Conservation (phyloP, 2,113 vertebrate species). For the Caracal caracal region DNA sequence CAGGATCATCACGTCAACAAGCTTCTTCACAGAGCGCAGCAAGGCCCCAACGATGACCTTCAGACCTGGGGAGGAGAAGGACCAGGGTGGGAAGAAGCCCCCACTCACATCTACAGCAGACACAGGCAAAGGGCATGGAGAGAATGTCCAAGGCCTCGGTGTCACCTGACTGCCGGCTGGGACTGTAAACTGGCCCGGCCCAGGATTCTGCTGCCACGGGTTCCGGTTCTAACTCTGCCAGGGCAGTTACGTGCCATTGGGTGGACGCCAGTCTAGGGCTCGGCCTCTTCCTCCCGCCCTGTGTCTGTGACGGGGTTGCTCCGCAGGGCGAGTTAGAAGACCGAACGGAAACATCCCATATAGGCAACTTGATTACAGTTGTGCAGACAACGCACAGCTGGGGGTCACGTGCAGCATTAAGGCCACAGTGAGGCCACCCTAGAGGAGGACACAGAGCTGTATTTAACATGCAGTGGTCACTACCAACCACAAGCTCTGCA, state of each 20-base stretch:
- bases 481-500: background rate
- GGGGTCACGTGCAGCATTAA: background rate
- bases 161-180: background rate
- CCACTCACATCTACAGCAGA: background rate
- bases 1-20: conserved; percentile 75
- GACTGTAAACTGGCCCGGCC: background rate
- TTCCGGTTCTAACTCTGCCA: background rate
- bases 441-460: background rate
- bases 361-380: background rate
- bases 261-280: background rate
- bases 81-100: background rate
- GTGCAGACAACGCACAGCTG: background rate
- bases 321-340: background rate
- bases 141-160: fast-evolving
- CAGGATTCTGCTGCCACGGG: background rate
- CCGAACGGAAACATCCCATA: background rate
- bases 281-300: background rate
- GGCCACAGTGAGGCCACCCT: background rate
- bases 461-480: background rate
- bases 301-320: background rate
- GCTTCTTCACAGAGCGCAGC: conserved; percentile 78
- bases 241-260: background rate
- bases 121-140: background rate
- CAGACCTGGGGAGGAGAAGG: conserved; percentile 60
- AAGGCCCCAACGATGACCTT: conserved; percentile 80